A percentile compares a stretch with the other conserved stretches of the same genome.
These are phyloP conservation scores for Chascanopsetta lugubris DNA, from an alignment of 2,113 vertebrate genomes.

Conservation along the genomic window DNA sequence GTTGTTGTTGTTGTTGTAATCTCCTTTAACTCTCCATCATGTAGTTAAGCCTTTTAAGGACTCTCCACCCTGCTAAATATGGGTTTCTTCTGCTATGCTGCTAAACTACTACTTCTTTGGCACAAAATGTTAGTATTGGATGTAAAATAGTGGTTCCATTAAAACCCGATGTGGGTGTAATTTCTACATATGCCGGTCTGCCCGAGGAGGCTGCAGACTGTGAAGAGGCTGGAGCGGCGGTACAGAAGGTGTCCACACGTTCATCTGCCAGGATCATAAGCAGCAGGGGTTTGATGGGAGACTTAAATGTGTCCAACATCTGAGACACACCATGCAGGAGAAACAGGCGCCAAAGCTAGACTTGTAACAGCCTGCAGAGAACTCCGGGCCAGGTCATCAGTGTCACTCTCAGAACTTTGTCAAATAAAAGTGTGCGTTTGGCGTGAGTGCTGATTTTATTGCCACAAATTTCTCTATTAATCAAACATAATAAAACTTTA, in stretches of 20 bases:
- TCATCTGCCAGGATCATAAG: conserved; percentile 19
- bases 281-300: conserved; percentile 35
- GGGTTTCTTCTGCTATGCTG: too few relatives aligned
- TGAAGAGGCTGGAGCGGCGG: conserved; percentile 1
- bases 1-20: background rate
- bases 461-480: background rate
- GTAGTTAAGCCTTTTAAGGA: too few relatives aligned
- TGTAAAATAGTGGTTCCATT: background rate
- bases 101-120: background rate
- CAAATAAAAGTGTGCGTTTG: conserved; percentile 25
- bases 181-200: background rate
- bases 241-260: conserved; percentile 20
- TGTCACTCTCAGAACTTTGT: conserved; percentile 13
- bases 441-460: background rate
- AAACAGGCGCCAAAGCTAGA: conserved; percentile 29
- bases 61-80: background rate
- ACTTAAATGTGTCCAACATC: conserved; percentile 42
- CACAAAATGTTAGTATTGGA: background rate
- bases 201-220: conserved; percentile 1
- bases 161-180: conserved; percentile 1
- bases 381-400: conserved; percentile 31
- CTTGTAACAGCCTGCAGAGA: conserved; percentile 10
- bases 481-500: background rate
- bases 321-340: conserved; percentile 59
- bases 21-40: too few relatives aligned